A percentile compares a stretch with the other conserved stretches of the same genome.
Evolutionary conservation across 53 echinoderm and acorn worm species (phyloP).

Genomic region (Arbacia lixula): DNA sequence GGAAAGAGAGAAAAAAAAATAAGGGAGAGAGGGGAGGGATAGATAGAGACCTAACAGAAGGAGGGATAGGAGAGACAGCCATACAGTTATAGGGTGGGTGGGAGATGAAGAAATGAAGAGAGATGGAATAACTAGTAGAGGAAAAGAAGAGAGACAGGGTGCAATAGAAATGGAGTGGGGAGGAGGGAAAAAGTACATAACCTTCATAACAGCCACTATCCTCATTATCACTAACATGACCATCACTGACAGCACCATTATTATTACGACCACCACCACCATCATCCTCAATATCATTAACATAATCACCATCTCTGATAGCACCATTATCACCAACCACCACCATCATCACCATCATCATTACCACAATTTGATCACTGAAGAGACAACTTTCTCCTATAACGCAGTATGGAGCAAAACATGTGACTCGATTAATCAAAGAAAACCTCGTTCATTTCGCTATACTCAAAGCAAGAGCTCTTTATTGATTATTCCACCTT

Average conservation of each 20-base stretch:
- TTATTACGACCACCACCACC: conserved; percentile 18
- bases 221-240: conserved; percentile 15
- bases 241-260: conserved; percentile 19
- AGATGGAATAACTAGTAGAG: no score
- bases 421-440: not conserved
- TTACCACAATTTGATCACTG: not conserved
- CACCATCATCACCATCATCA: conserved; percentile 2
- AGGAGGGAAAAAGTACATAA: not conserved
- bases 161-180: not conserved
- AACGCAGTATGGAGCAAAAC: not conserved
- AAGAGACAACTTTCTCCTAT: not conserved
- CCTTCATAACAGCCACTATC: not conserved
- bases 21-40: no score
- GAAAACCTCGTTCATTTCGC: not conserved
- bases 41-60: no score
- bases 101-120: not conserved
- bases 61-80: no score
- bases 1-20: no score
- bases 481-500: conserved; percentile 57
- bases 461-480: conserved; percentile 33
- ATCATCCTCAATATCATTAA: conserved; percentile 6
- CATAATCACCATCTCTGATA: conserved; percentile 7
- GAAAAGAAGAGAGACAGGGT: not conserved
- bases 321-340: not conserved
- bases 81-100: no score